Percentiles rank a stretch among this genome's conserved stretches.
Evolutionary conservation across 2,888 invertebrate genomes (phyloP).

Genomic region (Belgica antarctica): DNA sequence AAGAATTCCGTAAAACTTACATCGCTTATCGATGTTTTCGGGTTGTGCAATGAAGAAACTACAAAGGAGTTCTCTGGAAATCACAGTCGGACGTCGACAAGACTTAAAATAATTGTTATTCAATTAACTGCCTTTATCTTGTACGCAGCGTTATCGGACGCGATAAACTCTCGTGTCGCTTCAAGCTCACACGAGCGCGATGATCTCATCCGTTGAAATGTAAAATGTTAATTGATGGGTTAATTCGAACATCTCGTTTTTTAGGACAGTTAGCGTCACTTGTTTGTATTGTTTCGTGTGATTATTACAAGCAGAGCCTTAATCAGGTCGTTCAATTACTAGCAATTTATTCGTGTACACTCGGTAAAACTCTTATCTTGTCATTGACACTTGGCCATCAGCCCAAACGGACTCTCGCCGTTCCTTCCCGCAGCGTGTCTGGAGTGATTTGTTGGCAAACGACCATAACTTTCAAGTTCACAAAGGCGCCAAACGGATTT

Average conservation of each 20-base stretch:
- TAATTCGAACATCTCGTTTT: no score
- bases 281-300: no score
- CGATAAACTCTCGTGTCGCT: neutral
- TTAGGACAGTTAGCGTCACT: no score
- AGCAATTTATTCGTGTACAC: no score
- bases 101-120: no score
- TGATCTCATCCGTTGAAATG: neutral
- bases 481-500: neutral
- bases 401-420: no score
- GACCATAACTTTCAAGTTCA: neutral
- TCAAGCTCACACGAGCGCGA: neutral
- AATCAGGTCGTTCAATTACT: no score
- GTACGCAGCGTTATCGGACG: neutral
- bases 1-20: neutral
- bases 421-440: no score
- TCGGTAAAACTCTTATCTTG: no score
- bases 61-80: neutral
- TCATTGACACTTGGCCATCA: neutral
- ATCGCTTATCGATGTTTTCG: neutral
- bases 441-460: constrained; percentile 3
- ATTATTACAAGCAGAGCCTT: no score
- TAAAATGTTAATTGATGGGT: neutral
- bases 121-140: neutral
- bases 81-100: neutral
- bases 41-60: no score